Conservation (phyloP, 2,113 vertebrate species). For the Anseranas semipalmata region DNA sequence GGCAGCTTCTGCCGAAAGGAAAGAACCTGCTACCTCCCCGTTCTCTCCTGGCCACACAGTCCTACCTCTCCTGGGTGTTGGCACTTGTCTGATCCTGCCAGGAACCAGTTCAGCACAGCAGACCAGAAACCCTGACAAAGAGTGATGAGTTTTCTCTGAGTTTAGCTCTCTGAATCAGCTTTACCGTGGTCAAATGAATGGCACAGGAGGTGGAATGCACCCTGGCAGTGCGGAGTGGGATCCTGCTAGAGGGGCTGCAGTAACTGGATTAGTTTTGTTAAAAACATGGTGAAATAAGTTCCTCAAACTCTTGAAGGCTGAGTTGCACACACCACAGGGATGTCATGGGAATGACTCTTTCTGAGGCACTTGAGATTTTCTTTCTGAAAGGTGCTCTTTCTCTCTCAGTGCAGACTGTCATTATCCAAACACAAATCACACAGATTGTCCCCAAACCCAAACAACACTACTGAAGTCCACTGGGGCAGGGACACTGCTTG, state of each 20-base stretch:
- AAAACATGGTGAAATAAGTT: neutral
- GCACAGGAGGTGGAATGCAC: neutral
- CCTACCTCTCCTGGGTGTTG: neutral
- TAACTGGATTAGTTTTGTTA: neutral
- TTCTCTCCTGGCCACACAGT: accelerated
- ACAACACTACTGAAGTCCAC: accelerated
- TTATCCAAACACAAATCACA: neutral
- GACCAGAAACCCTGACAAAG: neutral
- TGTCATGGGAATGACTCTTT: neutral
- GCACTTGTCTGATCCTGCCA: neutral
- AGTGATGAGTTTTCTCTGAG: neutral
- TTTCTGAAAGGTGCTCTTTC: neutral
- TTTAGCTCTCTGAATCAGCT: neutral
- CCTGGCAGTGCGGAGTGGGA: neutral
- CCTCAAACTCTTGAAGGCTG: neutral
- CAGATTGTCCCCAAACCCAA: neutral
- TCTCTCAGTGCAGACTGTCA: neutral
- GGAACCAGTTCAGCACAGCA: neutral
- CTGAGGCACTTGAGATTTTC: neutral
- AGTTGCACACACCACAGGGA: neutral
- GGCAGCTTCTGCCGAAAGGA: neutral
- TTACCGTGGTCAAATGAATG: neutral
- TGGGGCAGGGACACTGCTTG: neutral
- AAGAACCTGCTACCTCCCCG: neutral
- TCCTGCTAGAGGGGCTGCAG: neutral